phyloP scores from a whole-genome alignment of 2,888 invertebrate genomes.

The Theodoxus fluviatilis region DNA sequence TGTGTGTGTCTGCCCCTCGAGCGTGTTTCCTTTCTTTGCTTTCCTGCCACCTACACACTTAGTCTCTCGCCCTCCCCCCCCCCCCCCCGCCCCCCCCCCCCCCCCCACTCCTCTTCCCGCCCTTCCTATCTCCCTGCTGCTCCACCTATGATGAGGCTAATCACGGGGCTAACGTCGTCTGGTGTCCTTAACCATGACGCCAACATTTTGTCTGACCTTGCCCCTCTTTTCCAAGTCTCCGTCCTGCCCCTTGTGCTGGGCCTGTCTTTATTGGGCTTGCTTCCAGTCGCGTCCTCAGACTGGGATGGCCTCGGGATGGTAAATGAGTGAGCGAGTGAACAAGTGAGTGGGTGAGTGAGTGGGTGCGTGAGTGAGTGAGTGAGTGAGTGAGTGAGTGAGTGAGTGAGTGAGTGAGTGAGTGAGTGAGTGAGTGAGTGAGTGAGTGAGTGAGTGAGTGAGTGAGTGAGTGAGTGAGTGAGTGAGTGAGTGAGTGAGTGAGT shows the following conservation, averaged over 20 bases:
- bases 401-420: neutral
- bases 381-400: neutral
- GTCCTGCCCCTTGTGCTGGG: too few relatives aligned
- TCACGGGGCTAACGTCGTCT: too few relatives aligned
- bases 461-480: constrained; percentile 3
- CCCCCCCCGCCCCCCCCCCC: neutral
- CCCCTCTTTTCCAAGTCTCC: neutral
- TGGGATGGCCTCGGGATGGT: too few relatives aligned
- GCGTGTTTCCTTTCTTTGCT: too few relatives aligned
- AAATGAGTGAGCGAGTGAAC: neutral
- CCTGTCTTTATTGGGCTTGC: too few relatives aligned
- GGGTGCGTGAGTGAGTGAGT: neutral
- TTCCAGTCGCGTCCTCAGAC: too few relatives aligned
- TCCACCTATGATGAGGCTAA: too few relatives aligned
- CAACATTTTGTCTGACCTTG: neutral
- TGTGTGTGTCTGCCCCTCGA: constrained; percentile 5
- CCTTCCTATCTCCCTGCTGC: neutral
- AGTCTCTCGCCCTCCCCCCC: neutral
- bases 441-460: constrained; percentile 17
- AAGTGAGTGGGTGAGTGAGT: neutral
- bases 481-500: constrained; percentile 4
- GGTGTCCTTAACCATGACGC: too few relatives aligned
- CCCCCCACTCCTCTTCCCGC: neutral
- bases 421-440: constrained; percentile 2
- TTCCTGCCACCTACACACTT: constrained; percentile 11